Percentiles rank a stretch among this genome's conserved stretches.
Evolutionary conservation across 2,888 invertebrate genomes (phyloP).

Genomic region (Pristionchus arcanus): DNA sequence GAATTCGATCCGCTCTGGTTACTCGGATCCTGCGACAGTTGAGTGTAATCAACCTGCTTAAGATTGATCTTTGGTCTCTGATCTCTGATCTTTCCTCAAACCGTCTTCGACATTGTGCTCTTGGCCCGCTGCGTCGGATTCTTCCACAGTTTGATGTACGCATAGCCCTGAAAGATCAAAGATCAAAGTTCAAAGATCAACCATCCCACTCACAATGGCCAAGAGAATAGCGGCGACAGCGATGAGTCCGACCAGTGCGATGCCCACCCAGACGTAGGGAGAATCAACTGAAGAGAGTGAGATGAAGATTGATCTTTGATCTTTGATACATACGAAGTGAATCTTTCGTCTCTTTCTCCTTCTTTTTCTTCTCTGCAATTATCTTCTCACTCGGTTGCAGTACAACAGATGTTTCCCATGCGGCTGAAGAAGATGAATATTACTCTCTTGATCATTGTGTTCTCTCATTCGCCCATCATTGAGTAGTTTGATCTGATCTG

Average conservation of each 20-base stretch:
- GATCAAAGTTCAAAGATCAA: not conserved
- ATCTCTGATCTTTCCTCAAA: not conserved
- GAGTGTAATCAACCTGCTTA: not conserved
- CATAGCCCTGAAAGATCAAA: not conserved
- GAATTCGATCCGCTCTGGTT: not conserved
- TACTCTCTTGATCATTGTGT: not conserved
- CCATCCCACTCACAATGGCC: not conserved
- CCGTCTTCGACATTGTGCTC: not conserved
- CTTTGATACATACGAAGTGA: not conserved
- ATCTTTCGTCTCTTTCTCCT: not conserved
- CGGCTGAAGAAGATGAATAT: not conserved
- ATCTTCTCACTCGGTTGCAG: not conserved
- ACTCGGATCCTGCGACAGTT: not conserved
- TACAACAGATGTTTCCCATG: not conserved
- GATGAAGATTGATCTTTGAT: constrained; percentile 8
- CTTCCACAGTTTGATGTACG: not conserved
- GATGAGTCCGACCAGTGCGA: not conserved
- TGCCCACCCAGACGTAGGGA: constrained; percentile 8
- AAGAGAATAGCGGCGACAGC: not conserved
- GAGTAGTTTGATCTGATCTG: too few species aligned
- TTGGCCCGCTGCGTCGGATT: not conserved
- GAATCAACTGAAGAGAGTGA: not conserved
- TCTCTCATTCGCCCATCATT: too few species aligned
- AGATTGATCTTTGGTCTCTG: not conserved
- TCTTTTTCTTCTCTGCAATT: not conserved